A percentile compares a stretch with the other conserved stretches of the same genome.
Conservation (phyloP, 2,888 invertebrate species). For the Gymnoscelis rufifasciata region DNA sequence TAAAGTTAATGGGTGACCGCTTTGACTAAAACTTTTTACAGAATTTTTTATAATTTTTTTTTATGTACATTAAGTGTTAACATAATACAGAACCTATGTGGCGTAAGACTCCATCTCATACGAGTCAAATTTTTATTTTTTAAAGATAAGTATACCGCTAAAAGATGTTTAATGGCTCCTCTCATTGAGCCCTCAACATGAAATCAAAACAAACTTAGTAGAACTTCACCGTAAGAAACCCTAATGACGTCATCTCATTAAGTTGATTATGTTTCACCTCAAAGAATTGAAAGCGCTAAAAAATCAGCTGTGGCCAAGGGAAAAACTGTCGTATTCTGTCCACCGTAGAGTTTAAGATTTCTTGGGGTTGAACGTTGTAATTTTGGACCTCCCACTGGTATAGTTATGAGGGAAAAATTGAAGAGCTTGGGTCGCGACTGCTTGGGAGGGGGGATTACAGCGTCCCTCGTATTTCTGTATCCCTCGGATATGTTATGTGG, state of each 20-base stretch:
- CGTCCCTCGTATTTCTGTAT: slow-evolving; percentile 4
- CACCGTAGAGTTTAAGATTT: slow-evolving; percentile 9
- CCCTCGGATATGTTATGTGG: slow-evolving; percentile 1
- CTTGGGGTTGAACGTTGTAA: slow-evolving; percentile 28
- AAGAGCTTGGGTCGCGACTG: slow-evolving; percentile 34
- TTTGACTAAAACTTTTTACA: too few relatives aligned
- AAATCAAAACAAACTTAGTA: background rate
- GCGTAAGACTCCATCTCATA: too few relatives aligned
- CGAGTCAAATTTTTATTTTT: too few relatives aligned
- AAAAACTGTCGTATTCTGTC: slow-evolving; percentile 12
- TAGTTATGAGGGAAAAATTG: slow-evolving; percentile 46
- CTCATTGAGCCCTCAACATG: background rate
- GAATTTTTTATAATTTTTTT: too few relatives aligned
- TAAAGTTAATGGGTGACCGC: too few relatives aligned
- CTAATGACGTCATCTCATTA: slow-evolving; percentile 41
- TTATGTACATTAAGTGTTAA: too few relatives aligned
- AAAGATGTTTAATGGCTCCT: too few relatives aligned
- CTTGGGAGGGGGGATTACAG: slow-evolving; percentile 28
- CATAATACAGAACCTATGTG: too few relatives aligned
- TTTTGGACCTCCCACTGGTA: slow-evolving; percentile 37
- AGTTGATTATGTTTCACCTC: slow-evolving; percentile 52
- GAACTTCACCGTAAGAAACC: background rate
- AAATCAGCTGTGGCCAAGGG: slow-evolving; percentile 9
- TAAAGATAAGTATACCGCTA: too few relatives aligned
- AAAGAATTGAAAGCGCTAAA: slow-evolving; percentile 22